A percentile compares a stretch with the other conserved stretches of the same genome.
Evolutionary conservation across 2,113 vertebrate genomes (phyloP).

Genomic region (Piliocolobus tephrosceles): DNA sequence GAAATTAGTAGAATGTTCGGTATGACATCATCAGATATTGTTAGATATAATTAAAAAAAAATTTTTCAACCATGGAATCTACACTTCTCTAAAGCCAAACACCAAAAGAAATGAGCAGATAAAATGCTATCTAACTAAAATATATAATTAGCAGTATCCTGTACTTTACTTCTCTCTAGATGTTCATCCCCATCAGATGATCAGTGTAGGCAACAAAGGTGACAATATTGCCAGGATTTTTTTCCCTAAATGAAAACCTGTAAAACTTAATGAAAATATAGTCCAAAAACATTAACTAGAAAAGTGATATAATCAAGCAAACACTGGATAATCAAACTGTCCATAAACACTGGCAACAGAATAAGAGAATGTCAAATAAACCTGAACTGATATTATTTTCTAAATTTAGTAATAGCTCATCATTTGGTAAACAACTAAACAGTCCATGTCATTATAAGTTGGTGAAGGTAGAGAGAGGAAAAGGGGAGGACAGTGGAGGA

Average conservation of each 20-base stretch:
- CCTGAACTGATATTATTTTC: background rate
- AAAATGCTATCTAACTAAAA: conserved; percentile 18
- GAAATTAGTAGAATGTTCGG: conserved; percentile 11
- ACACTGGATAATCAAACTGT: background rate
- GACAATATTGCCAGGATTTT: background rate
- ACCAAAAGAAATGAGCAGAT: background rate
- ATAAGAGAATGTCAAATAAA: conserved; percentile 30
- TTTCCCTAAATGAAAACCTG: conserved; percentile 3
- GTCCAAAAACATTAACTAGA: conserved; percentile 9
- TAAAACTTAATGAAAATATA: background rate
- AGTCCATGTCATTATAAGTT: background rate
- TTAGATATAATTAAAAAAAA: background rate
- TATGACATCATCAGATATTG: background rate
- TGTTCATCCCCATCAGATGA: background rate
- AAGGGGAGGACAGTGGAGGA: background rate
- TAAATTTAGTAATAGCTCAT: conserved; percentile 20
- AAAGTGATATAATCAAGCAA: conserved; percentile 4
- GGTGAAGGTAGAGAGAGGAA: background rate
- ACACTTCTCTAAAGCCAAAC: background rate
- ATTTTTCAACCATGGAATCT: background rate
- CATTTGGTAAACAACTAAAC: background rate
- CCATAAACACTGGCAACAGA: conserved; percentile 30
- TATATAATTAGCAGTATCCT: background rate
- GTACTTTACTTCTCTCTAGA: background rate
- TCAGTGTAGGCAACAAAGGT: background rate